A percentile compares a stretch with the other conserved stretches of the same genome.
Conservation (phyloP, 2,113 vertebrate genomes). For the Takifugu bimaculatus region DNA sequence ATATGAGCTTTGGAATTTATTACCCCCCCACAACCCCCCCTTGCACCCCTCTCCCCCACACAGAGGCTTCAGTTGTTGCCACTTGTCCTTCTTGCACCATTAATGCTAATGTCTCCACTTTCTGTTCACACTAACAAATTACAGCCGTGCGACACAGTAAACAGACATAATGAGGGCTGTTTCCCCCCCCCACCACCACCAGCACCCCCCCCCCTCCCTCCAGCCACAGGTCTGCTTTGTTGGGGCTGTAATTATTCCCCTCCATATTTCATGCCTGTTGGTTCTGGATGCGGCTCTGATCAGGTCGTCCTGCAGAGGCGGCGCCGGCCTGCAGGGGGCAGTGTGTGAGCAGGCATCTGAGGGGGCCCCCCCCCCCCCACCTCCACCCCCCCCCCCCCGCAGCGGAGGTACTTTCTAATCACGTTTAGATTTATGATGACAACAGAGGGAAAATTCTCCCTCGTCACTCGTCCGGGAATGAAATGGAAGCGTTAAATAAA, state of each 20-base stretch:
- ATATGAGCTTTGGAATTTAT: conserved; percentile 13
- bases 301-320: conserved; percentile 23
- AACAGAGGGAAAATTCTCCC: conserved; percentile 60
- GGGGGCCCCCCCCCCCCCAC: background rate
- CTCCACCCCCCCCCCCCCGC: conserved; percentile 58
- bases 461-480: conserved; percentile 56
- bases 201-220: conserved; percentile 30
- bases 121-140: conserved; percentile 51
- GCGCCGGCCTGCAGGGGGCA: conserved; percentile 73
- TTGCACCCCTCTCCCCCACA: conserved; percentile 6
- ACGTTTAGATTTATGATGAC: conserved; percentile 70
- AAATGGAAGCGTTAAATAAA: conserved; percentile 71
- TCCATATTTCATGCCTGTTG: conserved; percentile 63
- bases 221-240: conserved; percentile 47
- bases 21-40: background rate
- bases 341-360: conserved; percentile 61
- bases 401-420: conserved; percentile 62
- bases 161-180: conserved; percentile 52
- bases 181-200: conserved; percentile 37
- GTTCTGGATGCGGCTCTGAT: conserved; percentile 51
- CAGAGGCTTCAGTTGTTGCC: conserved; percentile 38
- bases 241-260: conserved; percentile 56
- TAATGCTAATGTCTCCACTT: conserved; percentile 49
- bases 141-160: conserved; percentile 45
- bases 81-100: conserved; percentile 52